These are phyloP conservation scores for Galagoides demidoff DNA, from an alignment of 2,797 vertebrate species.

Conservation along the genomic window DNA sequence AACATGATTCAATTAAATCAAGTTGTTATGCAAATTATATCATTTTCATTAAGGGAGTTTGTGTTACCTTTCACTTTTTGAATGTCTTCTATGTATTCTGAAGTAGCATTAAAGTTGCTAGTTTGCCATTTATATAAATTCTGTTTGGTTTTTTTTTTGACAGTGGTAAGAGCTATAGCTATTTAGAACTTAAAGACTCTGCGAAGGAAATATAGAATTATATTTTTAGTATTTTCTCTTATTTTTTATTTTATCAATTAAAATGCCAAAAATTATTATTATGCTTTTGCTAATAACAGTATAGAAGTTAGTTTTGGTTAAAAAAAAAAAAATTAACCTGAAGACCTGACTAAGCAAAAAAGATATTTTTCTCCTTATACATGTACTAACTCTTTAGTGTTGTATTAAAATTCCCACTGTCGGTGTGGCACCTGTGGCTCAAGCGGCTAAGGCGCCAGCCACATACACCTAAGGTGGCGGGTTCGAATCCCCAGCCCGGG, in stretches of 20 bases:
- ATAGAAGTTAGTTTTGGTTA: not conserved
- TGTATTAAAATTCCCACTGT: not conserved
- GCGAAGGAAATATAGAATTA: not conserved
- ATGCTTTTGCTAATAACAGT: not conserved
- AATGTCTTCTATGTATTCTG: not conserved
- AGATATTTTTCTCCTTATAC: not conserved
- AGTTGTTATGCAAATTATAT: not conserved
- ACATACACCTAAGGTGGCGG: too few species aligned
- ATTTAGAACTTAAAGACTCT: not conserved
- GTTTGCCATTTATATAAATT: not conserved
- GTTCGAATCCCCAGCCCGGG: too few species aligned
- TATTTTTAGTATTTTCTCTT: not conserved
- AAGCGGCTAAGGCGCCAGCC: too few species aligned
- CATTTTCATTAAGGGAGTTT: slow-evolving; percentile 5
- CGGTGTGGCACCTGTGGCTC: too few species aligned
- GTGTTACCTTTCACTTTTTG: not conserved
- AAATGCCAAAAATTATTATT: not conserved
- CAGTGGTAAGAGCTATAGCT: not conserved
- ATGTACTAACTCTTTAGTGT: not conserved
- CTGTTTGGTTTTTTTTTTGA: not conserved
- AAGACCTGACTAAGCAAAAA: not conserved
- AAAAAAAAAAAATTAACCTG: slow-evolving; percentile 21
- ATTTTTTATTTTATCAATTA: not conserved
- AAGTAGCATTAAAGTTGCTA: not conserved
- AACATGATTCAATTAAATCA: not conserved